Percentiles rank a stretch among this genome's conserved stretches.
These are phyloP conservation scores for Brachypteracias leptosomus DNA, from an alignment of 2,113 vertebrate genomes.

Conservation along the genomic window DNA sequence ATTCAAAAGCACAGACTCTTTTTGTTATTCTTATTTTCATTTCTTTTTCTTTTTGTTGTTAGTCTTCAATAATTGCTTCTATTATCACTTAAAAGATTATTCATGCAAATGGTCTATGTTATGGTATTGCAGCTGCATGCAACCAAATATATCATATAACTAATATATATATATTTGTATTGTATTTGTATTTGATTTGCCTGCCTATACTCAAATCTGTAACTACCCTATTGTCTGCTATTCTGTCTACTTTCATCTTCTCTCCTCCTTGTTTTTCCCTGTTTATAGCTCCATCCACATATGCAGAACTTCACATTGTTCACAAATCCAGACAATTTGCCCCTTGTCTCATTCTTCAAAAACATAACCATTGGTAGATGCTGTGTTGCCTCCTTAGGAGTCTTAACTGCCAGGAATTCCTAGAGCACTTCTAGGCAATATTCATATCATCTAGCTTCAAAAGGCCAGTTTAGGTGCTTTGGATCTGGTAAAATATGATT, in stretches of 20 bases:
- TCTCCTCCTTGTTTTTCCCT: fast-evolving
- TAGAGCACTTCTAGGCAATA: not conserved
- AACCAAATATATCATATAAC: not conserved
- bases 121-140: not conserved
- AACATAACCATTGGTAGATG: not conserved
- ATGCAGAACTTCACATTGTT: not conserved
- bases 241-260: not conserved
- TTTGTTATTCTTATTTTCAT: not conserved
- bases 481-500: not conserved
- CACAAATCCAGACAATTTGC: not conserved
- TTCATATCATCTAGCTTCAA: not conserved
- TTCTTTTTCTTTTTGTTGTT: not conserved
- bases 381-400: not conserved
- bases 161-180: not conserved
- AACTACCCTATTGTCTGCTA: not conserved
- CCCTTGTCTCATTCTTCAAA: not conserved
- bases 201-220: not conserved
- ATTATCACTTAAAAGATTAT: not conserved
- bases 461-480: not conserved
- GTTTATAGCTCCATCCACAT: not conserved
- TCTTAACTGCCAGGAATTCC: not conserved
- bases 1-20: not conserved
- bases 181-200: not conserved
- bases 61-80: not conserved
- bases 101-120: not conserved